Conservation (phyloP, 2,888 invertebrate species). For the Hemaris fuciformis region DNA sequence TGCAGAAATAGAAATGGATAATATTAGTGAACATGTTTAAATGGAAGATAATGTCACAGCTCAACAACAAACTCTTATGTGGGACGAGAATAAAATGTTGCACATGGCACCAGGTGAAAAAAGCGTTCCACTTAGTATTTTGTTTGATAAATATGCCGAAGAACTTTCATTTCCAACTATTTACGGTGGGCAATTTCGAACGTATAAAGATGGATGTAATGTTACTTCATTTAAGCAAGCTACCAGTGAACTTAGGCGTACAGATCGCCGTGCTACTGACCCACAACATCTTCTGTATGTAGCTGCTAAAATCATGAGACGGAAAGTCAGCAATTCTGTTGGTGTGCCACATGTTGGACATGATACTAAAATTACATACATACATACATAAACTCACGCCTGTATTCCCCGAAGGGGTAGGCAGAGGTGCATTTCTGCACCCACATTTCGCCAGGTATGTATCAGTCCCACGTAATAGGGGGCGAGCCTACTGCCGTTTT, state of each 20-base stretch:
- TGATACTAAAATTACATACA: too few species aligned
- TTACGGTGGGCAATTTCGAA: not conserved
- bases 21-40: slow-evolving; percentile 28
- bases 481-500: too few species aligned
- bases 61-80: slow-evolving; percentile 33
- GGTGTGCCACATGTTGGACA: slow-evolving; percentile 26
- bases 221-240: slow-evolving; percentile 2
- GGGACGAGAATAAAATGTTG: slow-evolving; percentile 35
- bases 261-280: slow-evolving; percentile 5
- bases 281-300: slow-evolving; percentile 13
- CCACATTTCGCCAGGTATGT: too few species aligned
- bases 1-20: too few species aligned
- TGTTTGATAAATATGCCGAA: not conserved
- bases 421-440: too few species aligned
- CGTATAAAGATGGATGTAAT: not conserved
- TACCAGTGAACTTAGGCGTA: not conserved
- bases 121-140: not conserved
- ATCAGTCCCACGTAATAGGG: too few species aligned
- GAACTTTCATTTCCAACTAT: not conserved
- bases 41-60: slow-evolving; percentile 14
- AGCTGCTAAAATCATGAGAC: slow-evolving; percentile 22
- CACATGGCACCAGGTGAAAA: slow-evolving; percentile 29
- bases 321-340: slow-evolving; percentile 21
- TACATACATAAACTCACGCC: too few species aligned
- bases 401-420: too few species aligned